Percentiles rank a stretch among this genome's conserved stretches.
Conservation (phyloP, 2,113 vertebrate species). For the Lanius collurio region DNA sequence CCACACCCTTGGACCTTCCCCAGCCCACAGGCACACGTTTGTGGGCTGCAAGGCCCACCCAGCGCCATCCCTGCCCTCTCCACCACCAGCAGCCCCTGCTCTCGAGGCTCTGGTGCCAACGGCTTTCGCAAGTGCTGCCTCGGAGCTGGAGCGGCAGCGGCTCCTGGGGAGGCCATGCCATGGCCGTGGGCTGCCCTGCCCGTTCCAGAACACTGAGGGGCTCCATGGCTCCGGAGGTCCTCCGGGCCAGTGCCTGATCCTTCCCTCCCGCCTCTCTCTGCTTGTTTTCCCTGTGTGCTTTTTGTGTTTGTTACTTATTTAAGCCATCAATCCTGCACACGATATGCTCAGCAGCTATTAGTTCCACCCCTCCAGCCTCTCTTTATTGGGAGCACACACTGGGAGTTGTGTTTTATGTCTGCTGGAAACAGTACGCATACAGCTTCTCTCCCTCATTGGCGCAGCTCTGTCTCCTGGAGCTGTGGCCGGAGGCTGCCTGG, state of each 20-base stretch:
- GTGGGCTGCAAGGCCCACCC: neutral
- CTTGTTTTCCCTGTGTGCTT: neutral
- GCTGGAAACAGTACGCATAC: neutral
- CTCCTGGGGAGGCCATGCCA: neutral
- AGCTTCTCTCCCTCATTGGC: neutral
- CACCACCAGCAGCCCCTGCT: neutral
- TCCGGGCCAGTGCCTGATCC: neutral
- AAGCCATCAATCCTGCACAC: constrained; percentile 2
- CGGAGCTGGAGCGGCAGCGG: neutral
- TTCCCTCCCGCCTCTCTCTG: neutral
- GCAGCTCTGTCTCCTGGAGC: constrained; percentile 1
- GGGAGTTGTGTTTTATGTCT: constrained; percentile 59
- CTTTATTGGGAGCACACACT: constrained; percentile 40
- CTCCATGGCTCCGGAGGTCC: neutral
- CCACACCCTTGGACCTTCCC: neutral
- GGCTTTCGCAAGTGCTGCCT: neutral
- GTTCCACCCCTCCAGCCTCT: constrained; percentile 1
- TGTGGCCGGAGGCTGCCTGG: neutral
- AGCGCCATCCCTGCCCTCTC: neutral
- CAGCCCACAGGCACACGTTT: fast-evolving
- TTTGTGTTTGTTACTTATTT: constrained; percentile 33
- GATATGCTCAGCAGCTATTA: constrained; percentile 8
- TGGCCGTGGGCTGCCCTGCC: neutral
- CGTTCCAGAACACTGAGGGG: neutral
- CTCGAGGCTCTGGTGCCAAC: neutral